Evolutionary conservation across 1,140 invertebrate species (phyloP).

Genomic region (Sitodiplosis mosellana): DNA sequence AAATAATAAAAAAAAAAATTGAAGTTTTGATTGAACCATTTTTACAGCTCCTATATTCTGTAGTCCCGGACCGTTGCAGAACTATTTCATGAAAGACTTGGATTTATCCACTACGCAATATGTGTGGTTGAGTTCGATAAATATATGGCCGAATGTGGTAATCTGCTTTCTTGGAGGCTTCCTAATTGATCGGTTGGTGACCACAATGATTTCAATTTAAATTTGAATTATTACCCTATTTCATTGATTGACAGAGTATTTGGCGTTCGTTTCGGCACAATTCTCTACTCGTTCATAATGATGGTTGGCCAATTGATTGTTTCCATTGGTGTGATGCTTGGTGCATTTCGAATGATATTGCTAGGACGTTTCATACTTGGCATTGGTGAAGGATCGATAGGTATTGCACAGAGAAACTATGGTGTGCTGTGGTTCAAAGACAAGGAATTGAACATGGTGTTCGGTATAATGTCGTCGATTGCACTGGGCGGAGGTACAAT

Average conservation of each 20-base stretch:
- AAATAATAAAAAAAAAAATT: too few species aligned
- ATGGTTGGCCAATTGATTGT: slow-evolving; percentile 76
- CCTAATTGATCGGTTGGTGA: slow-evolving; percentile 64
- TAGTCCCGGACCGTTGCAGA: slow-evolving; percentile 80
- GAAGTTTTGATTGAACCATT: too few species aligned
- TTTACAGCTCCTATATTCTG: slow-evolving; percentile 88
- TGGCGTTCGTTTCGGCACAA: slow-evolving; percentile 80
- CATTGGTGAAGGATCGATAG: slow-evolving; percentile 87
- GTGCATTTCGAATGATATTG: slow-evolving; percentile 79
- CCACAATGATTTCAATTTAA: too few species aligned
- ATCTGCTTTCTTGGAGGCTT: slow-evolving; percentile 92
- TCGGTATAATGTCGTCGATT: slow-evolving; percentile 83
- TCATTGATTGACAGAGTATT: slow-evolving; percentile 48
- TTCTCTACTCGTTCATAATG: slow-evolving; percentile 69
- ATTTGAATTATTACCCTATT: background rate
- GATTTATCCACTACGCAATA: slow-evolving; percentile 65
- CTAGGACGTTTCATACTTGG: slow-evolving; percentile 89
- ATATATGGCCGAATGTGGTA: slow-evolving; percentile 96
- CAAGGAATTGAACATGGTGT: slow-evolving; percentile 94
- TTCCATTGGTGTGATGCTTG: slow-evolving; percentile 62
- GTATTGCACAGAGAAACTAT: slow-evolving; percentile 95
- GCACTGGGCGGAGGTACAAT: slow-evolving; percentile 85
- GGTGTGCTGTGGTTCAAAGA: slow-evolving; percentile 96
- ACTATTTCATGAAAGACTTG: slow-evolving; percentile 70
- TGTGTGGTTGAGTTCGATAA: slow-evolving; percentile 80